Base-by-base conservation (phyloP, 2,888 invertebrate species). In the Stenotaenia linearis region DNA sequence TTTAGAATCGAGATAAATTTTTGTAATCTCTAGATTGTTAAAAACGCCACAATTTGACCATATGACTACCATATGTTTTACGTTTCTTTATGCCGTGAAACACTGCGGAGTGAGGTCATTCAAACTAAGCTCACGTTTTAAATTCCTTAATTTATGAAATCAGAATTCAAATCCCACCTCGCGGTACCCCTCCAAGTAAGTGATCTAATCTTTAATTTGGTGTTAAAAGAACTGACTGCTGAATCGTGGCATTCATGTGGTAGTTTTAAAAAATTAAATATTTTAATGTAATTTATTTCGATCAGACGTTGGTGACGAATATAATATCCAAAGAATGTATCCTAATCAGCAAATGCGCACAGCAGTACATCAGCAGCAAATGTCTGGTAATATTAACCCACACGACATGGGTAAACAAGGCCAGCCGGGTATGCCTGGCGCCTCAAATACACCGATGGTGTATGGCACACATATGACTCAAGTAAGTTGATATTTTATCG, bases 371-470 rank as follows among this genome's bases (percentile, higher is more conserved):
- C 56, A 18, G 10, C 56, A 56, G 56, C 23, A 18, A 56, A 56
- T 77, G 37, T 23, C 35, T 35, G 77, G 37, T 0, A 77, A 77
- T 21, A 77, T 10, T 21, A 40, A 23, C n/a, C 35, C 77, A 15
- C 80, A 80, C 79, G 80, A 80, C 37, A 80, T 80, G 79, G 79
- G 76, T 76, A 80, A 80, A 40, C 77, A 45, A 23, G 56, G 40
- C 10, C 79, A 79, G 45, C 40, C 76, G 30, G 80, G 80, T 21
- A 50, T 80, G 75, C 77, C 76, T 23, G 79, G 75, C 18, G 18
- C 80, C 6, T 56, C 78, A 4, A 40, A 35, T 77, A 9, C 77
- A 1, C 35, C n/a, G 18, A 23, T 56, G 56, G 23, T 56, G 56
- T 56, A n/a, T 18, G 56, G 56, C 0, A 6, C 56, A 56, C 56